Conservation (phyloP, 2,113 vertebrate species). For the Nothoprocta perdicaria region DNA sequence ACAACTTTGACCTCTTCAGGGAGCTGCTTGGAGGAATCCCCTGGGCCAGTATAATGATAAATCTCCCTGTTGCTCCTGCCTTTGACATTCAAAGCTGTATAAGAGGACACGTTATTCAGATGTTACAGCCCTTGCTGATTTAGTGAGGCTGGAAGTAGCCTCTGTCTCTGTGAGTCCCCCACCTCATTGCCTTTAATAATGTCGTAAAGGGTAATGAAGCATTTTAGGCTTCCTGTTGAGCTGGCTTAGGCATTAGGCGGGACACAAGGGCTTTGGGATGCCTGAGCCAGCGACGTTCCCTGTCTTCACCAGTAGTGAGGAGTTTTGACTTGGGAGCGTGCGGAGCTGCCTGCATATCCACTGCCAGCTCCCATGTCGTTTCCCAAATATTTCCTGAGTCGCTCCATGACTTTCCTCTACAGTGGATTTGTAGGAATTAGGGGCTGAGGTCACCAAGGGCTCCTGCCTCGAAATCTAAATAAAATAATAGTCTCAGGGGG, state of each 20-base stretch:
- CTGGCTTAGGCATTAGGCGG: not conserved
- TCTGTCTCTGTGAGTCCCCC: not conserved
- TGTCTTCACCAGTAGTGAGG: not conserved
- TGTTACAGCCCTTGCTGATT: not conserved
- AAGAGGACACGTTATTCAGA: not conserved
- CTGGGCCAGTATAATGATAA: not conserved
- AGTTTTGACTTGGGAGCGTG: not conserved
- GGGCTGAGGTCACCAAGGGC: accelerated
- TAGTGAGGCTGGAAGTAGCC: not conserved
- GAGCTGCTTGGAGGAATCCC: not conserved
- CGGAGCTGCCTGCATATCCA: accelerated
- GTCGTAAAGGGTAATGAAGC: not conserved
- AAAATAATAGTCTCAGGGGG: not conserved
- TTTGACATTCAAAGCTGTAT: not conserved
- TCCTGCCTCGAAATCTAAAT: not conserved
- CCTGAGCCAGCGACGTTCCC: not conserved
- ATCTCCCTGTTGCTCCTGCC: not conserved
- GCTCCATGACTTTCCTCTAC: not conserved
- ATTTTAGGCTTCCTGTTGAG: slow-evolving; percentile 7
- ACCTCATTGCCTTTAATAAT: slow-evolving; percentile 27
- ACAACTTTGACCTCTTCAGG: too few relatives aligned
- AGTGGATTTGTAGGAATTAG: not conserved
- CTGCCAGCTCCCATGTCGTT: not conserved
- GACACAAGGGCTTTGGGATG: not conserved
- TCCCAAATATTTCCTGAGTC: not conserved